Conservation (phyloP, 2,113 vertebrate genomes). For the Sebastes fasciatus region DNA sequence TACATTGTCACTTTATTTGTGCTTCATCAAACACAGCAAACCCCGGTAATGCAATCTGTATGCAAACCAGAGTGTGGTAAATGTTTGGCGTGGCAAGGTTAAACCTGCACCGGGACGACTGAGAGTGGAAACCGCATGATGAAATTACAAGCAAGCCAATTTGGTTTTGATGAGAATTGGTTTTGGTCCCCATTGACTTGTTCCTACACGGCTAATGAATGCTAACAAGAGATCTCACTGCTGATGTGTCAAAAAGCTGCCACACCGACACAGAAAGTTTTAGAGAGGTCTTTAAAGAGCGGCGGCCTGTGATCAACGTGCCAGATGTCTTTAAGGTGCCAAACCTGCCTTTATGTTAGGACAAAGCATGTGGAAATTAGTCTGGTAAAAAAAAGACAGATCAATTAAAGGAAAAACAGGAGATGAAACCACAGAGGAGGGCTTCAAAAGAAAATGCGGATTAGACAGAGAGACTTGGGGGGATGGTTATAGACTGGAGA, state of each 20-base stretch:
- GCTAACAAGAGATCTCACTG: conserved; percentile 45
- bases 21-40: not conserved
- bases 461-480: conserved; percentile 34
- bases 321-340: conserved; percentile 8
- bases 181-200: conserved; percentile 38
- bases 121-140: conserved; percentile 45
- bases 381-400: conserved; percentile 10
- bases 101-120: conserved; percentile 37
- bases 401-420: conserved; percentile 37
- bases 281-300: conserved; percentile 12
- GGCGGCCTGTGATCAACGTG: not conserved
- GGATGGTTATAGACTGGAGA: conserved; percentile 3
- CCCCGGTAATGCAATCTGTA: conserved; percentile 23
- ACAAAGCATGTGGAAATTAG: conserved; percentile 16
- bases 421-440: conserved; percentile 30
- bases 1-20: not conserved
- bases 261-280: conserved; percentile 7
- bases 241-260: conserved; percentile 25
- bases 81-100: conserved; percentile 46
- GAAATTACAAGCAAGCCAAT: conserved; percentile 65
- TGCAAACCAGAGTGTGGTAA: conserved; percentile 21
- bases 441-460: conserved; percentile 54
- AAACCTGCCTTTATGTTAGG: conserved; percentile 2
- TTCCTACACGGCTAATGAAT: conserved; percentile 44
- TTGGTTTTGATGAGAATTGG: conserved; percentile 42